Evolutionary conservation across 2,797 vertebrate genomes (phyloP).

Genomic region (Lates japonicus): DNA sequence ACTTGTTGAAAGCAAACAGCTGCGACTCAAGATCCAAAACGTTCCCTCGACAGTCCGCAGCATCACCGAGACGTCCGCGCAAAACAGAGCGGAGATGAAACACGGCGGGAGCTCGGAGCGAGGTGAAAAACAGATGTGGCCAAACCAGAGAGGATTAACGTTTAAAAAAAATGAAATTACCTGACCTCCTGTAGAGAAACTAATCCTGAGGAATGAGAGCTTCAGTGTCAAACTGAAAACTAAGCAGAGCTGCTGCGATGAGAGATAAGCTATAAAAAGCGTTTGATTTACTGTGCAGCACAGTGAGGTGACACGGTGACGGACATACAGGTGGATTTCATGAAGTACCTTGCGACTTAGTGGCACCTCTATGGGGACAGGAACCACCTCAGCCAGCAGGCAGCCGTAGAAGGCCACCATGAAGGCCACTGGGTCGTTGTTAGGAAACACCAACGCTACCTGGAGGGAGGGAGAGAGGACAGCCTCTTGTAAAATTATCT

Average conservation of each 20-base stretch:
- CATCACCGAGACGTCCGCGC: neutral
- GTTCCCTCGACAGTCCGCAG: neutral
- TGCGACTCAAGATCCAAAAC: conserved; percentile 1
- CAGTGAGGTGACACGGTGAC: neutral
- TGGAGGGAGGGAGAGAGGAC: conserved; percentile 67
- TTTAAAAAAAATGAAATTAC: conserved; percentile 9
- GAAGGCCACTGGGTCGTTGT: conserved; percentile 98
- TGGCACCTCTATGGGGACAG: conserved; percentile 98
- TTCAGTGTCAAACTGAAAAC: conserved; percentile 20
- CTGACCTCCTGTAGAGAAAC: conserved; percentile 34
- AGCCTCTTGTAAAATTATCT: no score
- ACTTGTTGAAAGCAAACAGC: conserved; percentile 23
- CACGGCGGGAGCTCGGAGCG: conserved; percentile 4
- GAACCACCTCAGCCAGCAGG: conserved; percentile 96
- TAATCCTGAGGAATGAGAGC: conserved; percentile 6
- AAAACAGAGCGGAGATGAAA: neutral
- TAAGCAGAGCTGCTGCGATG: neutral
- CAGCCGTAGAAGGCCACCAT: conserved; percentile 99
- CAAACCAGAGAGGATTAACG: conserved; percentile 15
- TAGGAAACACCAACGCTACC: conserved; percentile 98
- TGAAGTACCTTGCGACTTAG: conserved; percentile 95
- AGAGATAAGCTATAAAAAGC: neutral
- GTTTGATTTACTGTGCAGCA: neutral
- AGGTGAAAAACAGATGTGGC: conserved; percentile 27
- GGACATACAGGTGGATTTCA: neutral